Conservation (phyloP, 2,888 invertebrate species). For the Salticus scenicus region DNA sequence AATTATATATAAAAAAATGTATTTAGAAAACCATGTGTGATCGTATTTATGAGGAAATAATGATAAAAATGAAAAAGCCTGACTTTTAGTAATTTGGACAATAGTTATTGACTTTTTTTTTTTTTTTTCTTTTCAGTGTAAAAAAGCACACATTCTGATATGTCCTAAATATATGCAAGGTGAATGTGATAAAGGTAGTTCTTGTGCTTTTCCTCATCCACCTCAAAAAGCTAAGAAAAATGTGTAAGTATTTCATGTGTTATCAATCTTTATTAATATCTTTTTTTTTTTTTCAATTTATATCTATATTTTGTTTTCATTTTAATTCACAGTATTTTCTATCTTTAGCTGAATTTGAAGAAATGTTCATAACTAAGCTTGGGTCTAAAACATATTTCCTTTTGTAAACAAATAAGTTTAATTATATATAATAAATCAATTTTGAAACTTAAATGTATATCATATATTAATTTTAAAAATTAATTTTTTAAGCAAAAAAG, state of each 20-base stretch:
- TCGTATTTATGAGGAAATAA: too few relatives aligned
- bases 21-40: too few relatives aligned
- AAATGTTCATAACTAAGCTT: not conserved
- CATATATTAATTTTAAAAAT: not conserved
- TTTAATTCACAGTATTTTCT: not conserved
- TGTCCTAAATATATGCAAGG: constrained; percentile 61
- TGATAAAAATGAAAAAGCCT: too few relatives aligned
- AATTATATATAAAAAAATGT: too few relatives aligned
- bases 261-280: too few relatives aligned
- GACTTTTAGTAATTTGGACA: too few relatives aligned
- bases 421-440: not conserved
- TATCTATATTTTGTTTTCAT: not conserved
- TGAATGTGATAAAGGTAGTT: constrained; percentile 58
- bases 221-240: constrained; percentile 37
- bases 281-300: not conserved
- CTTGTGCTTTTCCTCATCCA: constrained; percentile 61
- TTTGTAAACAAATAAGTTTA: not conserved
- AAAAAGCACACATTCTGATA: constrained; percentile 55
- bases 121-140: constrained; percentile 46
- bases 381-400: not conserved
- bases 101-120: not conserved
- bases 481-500: constrained; percentile 33
- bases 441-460: not conserved
- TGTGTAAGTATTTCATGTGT: constrained; percentile 40
- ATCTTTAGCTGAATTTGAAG: constrained; percentile 7